Percentiles rank a stretch among this genome's conserved stretches.
Conservation (phyloP, 2,113 vertebrate species). For the Salvator merianae region DNA sequence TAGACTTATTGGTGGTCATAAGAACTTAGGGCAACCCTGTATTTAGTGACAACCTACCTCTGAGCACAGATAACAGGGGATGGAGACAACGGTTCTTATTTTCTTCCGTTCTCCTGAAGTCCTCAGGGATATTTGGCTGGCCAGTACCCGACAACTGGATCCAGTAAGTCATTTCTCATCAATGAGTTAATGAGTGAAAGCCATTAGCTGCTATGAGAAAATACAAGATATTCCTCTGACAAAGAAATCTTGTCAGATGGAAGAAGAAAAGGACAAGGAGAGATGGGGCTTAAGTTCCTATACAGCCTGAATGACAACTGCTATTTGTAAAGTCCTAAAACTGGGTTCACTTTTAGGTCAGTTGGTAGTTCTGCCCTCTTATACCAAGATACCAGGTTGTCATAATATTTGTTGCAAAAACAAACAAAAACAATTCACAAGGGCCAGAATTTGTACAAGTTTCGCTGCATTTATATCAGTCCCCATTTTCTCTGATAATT, state of each 20-base stretch:
- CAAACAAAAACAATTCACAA: not conserved
- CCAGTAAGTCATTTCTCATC: not conserved
- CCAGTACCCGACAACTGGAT: not conserved
- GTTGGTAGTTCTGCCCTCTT: not conserved
- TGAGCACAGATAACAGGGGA: not conserved
- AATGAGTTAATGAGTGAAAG: not conserved
- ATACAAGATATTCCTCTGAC: not conserved
- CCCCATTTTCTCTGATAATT: not conserved
- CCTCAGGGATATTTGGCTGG: not conserved
- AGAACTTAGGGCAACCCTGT: not conserved
- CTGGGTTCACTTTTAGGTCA: not conserved
- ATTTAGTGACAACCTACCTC: not conserved
- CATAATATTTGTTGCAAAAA: not conserved
- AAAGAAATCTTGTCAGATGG: not conserved
- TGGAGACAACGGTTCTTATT: no score
- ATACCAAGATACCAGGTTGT: not conserved
- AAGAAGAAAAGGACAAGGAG: not conserved
- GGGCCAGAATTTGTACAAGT: no score
- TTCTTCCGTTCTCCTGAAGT: not conserved
- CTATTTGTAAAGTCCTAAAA: not conserved
- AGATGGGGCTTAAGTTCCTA: not conserved
- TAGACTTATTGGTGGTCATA: not conserved
- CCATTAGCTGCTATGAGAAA: not conserved
- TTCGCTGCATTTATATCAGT: not conserved
- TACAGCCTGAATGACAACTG: not conserved